phyloP scores from a whole-genome alignment of 2,113 vertebrate genomes.

The Thermophis baileyi region DNA sequence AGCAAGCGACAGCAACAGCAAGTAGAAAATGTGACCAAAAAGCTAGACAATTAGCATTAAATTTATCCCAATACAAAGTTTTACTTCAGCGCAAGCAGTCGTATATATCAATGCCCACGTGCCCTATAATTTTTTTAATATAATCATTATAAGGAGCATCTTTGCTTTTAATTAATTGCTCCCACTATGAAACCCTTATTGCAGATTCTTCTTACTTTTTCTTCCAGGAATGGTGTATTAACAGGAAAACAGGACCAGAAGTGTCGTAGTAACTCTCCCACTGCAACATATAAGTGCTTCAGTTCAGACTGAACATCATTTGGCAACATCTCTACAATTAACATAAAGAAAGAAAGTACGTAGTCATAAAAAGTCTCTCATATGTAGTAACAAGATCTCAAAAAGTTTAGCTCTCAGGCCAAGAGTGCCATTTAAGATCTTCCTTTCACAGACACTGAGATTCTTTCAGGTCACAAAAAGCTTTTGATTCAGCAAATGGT shows the following conservation, averaged over 20 bases:
- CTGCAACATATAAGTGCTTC: constrained; percentile 92
- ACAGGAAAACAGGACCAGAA: constrained; percentile 99
- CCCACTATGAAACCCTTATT: not conserved
- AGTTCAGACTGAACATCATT: constrained; percentile 89
- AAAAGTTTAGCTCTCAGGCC: not conserved
- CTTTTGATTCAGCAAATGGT: not conserved
- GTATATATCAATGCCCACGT: not conserved
- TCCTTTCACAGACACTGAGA: not conserved
- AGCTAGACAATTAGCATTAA: not conserved
- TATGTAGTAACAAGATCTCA: not conserved
- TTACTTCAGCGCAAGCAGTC: not conserved
- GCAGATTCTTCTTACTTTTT: constrained; percentile 80
- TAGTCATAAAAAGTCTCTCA: not conserved
- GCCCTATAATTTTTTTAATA: not conserved
- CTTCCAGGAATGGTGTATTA: constrained; percentile 93
- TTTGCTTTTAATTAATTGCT: not conserved
- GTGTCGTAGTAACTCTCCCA: constrained; percentile 90
- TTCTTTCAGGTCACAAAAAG: not conserved
- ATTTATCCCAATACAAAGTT: not conserved
- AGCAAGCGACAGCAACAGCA: not conserved
- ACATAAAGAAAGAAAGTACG: not conserved
- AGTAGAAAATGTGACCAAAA: not conserved
- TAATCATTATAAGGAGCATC: not conserved
- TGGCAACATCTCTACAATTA: constrained; percentile 89
- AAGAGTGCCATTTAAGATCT: not conserved